These are phyloP conservation scores for Lycaon pictus DNA, from an alignment of 2,113 vertebrate species.

Conservation along the genomic window DNA sequence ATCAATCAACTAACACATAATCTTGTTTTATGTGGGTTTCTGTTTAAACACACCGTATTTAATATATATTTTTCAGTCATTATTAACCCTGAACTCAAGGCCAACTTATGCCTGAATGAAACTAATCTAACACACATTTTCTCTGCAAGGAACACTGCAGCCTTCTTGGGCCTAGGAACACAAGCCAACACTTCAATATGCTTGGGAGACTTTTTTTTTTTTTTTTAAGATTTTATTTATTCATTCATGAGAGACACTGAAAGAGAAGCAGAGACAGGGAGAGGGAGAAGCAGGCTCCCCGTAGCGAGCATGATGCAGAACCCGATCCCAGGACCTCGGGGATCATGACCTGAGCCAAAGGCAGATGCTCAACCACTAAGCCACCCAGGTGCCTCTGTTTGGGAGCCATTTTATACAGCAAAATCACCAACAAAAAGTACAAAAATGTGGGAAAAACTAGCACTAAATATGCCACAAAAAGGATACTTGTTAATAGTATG, in stretches of 20 bases:
- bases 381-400: neutral
- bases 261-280: too few species aligned
- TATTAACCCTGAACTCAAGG: conserved; percentile 29
- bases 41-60: conserved; percentile 16
- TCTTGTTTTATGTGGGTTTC: conserved; percentile 2
- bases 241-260: too few species aligned
- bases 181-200: neutral
- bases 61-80: neutral
- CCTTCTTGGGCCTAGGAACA: neutral
- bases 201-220: neutral
- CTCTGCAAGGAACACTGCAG: neutral
- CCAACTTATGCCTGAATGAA: neutral
- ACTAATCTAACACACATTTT: neutral
- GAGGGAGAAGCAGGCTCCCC: too few species aligned
- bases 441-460: neutral
- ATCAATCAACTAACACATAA: neutral
- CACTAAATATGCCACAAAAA: neutral
- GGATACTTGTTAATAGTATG: neutral
- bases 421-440: neutral
- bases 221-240: too few species aligned
- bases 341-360: too few species aligned
- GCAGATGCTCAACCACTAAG: too few species aligned
- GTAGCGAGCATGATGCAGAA: too few species aligned
- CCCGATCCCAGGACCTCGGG: too few species aligned
- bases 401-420: neutral